phyloP scores from a whole-genome alignment of 2,888 invertebrate genomes.

The Spicauda simplicius region DNA sequence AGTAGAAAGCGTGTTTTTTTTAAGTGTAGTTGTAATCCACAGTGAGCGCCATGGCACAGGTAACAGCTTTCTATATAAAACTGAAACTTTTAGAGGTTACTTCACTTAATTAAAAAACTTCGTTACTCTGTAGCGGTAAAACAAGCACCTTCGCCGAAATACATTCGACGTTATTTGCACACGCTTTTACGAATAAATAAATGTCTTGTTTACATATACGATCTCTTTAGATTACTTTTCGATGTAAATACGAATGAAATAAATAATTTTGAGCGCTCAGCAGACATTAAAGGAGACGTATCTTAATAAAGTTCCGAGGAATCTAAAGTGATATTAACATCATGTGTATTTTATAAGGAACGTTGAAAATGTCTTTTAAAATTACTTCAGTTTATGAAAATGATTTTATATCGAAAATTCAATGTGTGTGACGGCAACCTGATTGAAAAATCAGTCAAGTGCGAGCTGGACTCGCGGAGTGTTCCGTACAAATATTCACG shows the following conservation, averaged over 20 bases:
- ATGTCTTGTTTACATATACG: constrained; percentile 42
- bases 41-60: too few species aligned
- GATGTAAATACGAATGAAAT: constrained; percentile 41
- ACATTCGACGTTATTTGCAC: constrained; percentile 46
- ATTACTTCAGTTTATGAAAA: too few species aligned
- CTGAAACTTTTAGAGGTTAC: too few species aligned
- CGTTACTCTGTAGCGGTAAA: background rate
- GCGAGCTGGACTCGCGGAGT: too few species aligned
- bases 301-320: constrained; percentile 20
- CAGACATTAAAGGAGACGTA: constrained; percentile 18
- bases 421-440: too few species aligned
- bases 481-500: too few species aligned
- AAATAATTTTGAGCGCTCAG: constrained; percentile 24
- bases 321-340: constrained; percentile 1
- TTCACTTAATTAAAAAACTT: background rate
- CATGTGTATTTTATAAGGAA: background rate
- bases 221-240: constrained; percentile 46
- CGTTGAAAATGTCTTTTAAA: too few species aligned
- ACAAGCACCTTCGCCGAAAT: constrained; percentile 31
- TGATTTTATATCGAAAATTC: too few species aligned
- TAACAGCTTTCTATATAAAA: too few species aligned
- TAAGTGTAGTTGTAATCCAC: too few species aligned
- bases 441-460: too few species aligned
- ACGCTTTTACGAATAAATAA: constrained; percentile 47
- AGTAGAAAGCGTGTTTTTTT: too few species aligned